A percentile compares a stretch with the other conserved stretches of the same genome.
Evolutionary conservation across 2,888 invertebrate species (phyloP).

Genomic region (Ormyrus thymus): DNA sequence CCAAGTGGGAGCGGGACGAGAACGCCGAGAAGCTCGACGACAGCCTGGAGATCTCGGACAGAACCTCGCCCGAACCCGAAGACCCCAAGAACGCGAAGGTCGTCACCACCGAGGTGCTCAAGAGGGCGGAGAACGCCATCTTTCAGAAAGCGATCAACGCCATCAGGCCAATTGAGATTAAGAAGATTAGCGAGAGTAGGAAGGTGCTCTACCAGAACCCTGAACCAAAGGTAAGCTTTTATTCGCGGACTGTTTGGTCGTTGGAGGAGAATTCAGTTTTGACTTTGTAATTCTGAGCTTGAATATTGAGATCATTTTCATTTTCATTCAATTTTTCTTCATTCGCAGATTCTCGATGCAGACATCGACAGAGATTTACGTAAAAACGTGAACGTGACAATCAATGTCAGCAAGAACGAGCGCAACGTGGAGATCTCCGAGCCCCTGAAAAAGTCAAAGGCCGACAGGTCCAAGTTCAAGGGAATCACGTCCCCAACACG

Average conservation of each 20-base stretch:
- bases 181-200: constrained; percentile 83
- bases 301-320: not conserved
- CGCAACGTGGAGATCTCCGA: constrained; percentile 71
- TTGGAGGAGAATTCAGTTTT: not conserved
- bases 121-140: constrained; percentile 93
- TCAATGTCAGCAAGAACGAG: constrained; percentile 70
- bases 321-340: constrained; percentile 6
- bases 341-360: constrained; percentile 57
- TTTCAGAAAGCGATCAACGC: constrained; percentile 92
- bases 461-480: constrained; percentile 69
- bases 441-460: constrained; percentile 68
- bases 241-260: too few species aligned
- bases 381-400: constrained; percentile 72
- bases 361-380: constrained; percentile 60
- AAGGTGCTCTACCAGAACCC: constrained; percentile 79
- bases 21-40: constrained; percentile 69
- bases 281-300: not conserved
- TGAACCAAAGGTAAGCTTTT: constrained; percentile 66
- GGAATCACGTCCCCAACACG: constrained; percentile 77
- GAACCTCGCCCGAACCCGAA: constrained; percentile 60
- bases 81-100: constrained; percentile 77
- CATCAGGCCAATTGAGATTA: constrained; percentile 81
- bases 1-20: constrained; percentile 90
- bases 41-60: constrained; percentile 75
- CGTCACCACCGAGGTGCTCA: constrained; percentile 89